Percentiles rank a stretch among this genome's conserved stretches.
Evolutionary conservation across 2,797 vertebrate genomes (phyloP).

Genomic region (Paramormyrops hopkinsi): DNA sequence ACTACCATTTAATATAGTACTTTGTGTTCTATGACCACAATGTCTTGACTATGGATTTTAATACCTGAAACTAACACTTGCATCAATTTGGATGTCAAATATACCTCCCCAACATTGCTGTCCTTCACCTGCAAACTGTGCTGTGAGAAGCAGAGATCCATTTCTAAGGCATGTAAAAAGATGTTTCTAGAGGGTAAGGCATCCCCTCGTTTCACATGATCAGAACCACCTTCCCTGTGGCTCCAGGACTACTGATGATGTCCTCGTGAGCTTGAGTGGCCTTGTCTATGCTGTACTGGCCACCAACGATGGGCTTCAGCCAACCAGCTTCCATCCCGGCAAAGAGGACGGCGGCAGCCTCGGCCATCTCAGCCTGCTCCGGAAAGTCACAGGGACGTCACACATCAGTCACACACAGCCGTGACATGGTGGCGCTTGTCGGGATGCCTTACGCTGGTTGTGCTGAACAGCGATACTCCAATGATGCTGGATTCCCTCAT

Average conservation of each 20-base stretch:
- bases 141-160: neutral
- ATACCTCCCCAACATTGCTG: neutral
- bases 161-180: neutral
- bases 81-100: neutral
- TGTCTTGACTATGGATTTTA: neutral
- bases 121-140: neutral
- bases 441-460: slow-evolving; percentile 63
- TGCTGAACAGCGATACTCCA: slow-evolving; percentile 63
- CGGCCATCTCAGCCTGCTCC: slow-evolving; percentile 67
- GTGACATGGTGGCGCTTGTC: neutral
- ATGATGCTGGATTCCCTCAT: slow-evolving; percentile 73
- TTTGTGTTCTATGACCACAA: neutral
- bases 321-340: slow-evolving; percentile 78
- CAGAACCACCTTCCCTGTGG: slow-evolving; percentile 81
- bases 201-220: slow-evolving; percentile 44
- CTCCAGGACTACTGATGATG: slow-evolving; percentile 71
- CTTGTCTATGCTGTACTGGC: slow-evolving; percentile 66
- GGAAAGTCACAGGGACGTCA: slow-evolving; percentile 14
- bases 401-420: neutral
- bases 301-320: slow-evolving; percentile 70
- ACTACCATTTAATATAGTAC: neutral
- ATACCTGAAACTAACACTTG: neutral
- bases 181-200: neutral
- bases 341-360: slow-evolving; percentile 60
- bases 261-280: slow-evolving; percentile 72